These are phyloP conservation scores for Eupelmus urozonus DNA, from an alignment of 2,888 invertebrate genomes.

Conservation along the genomic window DNA sequence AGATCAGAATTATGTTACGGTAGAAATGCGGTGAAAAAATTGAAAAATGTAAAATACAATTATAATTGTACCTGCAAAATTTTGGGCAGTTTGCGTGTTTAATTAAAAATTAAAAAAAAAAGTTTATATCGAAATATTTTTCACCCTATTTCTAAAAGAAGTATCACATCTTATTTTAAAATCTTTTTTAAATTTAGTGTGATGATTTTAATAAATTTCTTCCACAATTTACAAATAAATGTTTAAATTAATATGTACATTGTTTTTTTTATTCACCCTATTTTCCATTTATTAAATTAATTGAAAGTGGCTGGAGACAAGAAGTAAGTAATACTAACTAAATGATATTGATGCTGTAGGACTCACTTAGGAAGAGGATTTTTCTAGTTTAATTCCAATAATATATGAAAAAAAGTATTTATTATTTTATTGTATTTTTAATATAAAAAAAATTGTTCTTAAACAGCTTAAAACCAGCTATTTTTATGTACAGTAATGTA, in stretches of 20 bases:
- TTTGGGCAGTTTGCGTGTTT: slow-evolving; percentile 14
- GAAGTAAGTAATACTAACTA: slow-evolving; percentile 34
- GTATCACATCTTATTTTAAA: slow-evolving; percentile 41
- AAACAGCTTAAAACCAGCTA: slow-evolving; percentile 6
- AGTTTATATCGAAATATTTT: slow-evolving; percentile 35
- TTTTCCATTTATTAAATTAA: not conserved
- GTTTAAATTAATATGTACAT: slow-evolving; percentile 46
- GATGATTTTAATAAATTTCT: slow-evolving; percentile 47
- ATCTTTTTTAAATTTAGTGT: slow-evolving; percentile 37
- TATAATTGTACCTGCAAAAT: slow-evolving; percentile 47
- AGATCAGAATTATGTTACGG: not conserved
- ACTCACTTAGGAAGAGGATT: slow-evolving; percentile 27
- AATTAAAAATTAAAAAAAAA: slow-evolving; percentile 35
- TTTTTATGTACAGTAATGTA: slow-evolving; percentile 35
- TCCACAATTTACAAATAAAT: slow-evolving; percentile 59
- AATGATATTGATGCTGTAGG: not conserved
- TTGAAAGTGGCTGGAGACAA: slow-evolving; percentile 42
- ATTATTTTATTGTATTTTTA: slow-evolving; percentile 24
- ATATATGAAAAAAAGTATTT: slow-evolving; percentile 15
- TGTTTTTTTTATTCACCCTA: slow-evolving; percentile 20
- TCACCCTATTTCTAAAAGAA: slow-evolving; percentile 44
- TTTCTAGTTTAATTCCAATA: slow-evolving; percentile 1
- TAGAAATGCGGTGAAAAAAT: slow-evolving; percentile 48
- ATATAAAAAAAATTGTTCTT: slow-evolving; percentile 33
- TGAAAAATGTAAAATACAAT: slow-evolving; percentile 37